Percentiles rank a stretch among this genome's conserved stretches.
Conservation (phyloP, 2,888 invertebrate genomes). For the Drosophila picticornis region DNA sequence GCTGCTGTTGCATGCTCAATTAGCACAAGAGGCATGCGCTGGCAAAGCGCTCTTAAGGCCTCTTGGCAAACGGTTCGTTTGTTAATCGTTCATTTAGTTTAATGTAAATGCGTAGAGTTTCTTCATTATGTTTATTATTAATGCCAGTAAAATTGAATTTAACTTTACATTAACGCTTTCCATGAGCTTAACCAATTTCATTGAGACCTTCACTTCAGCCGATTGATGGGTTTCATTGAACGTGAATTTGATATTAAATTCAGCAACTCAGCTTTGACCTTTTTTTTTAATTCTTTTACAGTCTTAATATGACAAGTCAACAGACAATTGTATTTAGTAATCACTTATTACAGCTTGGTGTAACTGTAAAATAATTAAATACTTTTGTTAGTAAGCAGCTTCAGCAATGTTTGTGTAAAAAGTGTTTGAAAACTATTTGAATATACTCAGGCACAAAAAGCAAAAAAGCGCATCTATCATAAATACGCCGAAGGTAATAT, state of each 20-base stretch:
- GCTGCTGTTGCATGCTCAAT: slow-evolving; percentile 53
- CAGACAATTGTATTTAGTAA: not conserved
- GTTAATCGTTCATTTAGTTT: slow-evolving; percentile 39
- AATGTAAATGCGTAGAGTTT: slow-evolving; percentile 15
- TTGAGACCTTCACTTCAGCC: not conserved
- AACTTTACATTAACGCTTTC: not conserved
- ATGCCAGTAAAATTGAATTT: slow-evolving; percentile 15
- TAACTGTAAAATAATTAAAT: not conserved
- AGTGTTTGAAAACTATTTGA: not conserved
- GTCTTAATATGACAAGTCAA: not conserved
- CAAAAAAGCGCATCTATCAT: not conserved
- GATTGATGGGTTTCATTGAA: not conserved
- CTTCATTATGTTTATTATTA: slow-evolving; percentile 7
- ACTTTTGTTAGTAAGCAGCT: not conserved
- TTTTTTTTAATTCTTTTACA: not conserved
- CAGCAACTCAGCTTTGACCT: not conserved
- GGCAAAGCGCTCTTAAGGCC: slow-evolving; percentile 40
- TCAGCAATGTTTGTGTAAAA: not conserved
- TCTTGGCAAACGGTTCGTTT: slow-evolving; percentile 26
- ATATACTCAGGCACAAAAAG: not conserved
- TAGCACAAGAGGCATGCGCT: slow-evolving; percentile 33
- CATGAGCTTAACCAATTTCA: not conserved
- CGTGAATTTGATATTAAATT: too few species aligned
- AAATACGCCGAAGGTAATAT: not conserved
- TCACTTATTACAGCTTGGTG: not conserved